A percentile compares a stretch with the other conserved stretches of the same genome.
These are phyloP conservation scores for Sceliomorpha sp. DNA, from an alignment of 2,888 invertebrate species.

Conservation along the genomic window DNA sequence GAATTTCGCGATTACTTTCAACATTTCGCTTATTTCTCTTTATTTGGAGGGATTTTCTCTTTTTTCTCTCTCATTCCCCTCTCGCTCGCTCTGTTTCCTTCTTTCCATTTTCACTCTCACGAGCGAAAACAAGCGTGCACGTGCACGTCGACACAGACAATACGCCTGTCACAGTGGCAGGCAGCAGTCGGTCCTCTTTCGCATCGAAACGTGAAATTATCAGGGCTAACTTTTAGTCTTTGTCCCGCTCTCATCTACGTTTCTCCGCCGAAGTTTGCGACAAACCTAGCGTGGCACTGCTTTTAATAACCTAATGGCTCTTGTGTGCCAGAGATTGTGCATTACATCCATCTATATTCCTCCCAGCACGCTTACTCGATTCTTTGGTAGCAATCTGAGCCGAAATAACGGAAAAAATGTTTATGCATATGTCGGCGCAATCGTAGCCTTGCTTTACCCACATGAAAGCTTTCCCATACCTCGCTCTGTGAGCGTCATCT, in stretches of 20 bases:
- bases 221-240: slow-evolving; percentile 72
- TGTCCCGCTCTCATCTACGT: slow-evolving; percentile 60
- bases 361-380: slow-evolving; percentile 42
- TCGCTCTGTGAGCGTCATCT: no score
- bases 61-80: slow-evolving; percentile 4
- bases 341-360: slow-evolving; percentile 38
- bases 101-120: slow-evolving; percentile 16
- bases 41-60: slow-evolving; percentile 24
- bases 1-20: slow-evolving; percentile 39
- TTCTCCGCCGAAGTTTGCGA: slow-evolving; percentile 66
- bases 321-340: slow-evolving; percentile 45
- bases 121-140: slow-evolving; percentile 6
- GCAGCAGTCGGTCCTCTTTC: slow-evolving; percentile 39
- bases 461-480: no score
- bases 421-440: no score
- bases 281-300: slow-evolving; percentile 62
- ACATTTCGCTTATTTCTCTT: slow-evolving; percentile 32
- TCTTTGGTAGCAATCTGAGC: slow-evolving; percentile 32
- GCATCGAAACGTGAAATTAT: slow-evolving; percentile 67
- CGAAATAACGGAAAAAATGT: slow-evolving; percentile 12
- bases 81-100: slow-evolving; percentile 20
- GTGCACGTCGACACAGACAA: slow-evolving; percentile 36
- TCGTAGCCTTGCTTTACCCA: no score
- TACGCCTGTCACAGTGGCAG: slow-evolving; percentile 36
- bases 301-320: slow-evolving; percentile 80